Percentiles rank a stretch among this genome's conserved stretches.
These are phyloP conservation scores for Hyposmocoma kahamanoa DNA, from an alignment of 1,140 invertebrate species.

Conservation along the genomic window DNA sequence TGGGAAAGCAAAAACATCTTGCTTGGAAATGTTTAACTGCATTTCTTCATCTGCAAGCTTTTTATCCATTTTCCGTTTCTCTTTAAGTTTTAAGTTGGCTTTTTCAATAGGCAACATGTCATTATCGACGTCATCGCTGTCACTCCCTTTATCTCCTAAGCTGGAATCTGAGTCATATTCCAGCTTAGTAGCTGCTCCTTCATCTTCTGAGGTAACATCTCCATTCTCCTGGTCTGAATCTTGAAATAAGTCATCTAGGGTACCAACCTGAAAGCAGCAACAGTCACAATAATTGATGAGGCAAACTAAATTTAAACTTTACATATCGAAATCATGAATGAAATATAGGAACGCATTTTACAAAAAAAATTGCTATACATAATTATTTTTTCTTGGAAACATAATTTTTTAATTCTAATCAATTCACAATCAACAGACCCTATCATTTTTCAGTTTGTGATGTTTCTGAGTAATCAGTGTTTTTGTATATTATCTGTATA, in stretches of 20 bases:
- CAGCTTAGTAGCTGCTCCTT: constrained; percentile 41
- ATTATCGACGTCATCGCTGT: constrained; percentile 74
- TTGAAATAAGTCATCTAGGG: constrained; percentile 63
- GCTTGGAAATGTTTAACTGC: constrained; percentile 82
- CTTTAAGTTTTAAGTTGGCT: constrained; percentile 85
- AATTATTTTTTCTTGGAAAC: too few relatives aligned
- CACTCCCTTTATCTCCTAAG: constrained; percentile 53
- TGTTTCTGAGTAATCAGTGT: too few relatives aligned
- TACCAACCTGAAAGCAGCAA: constrained; percentile 64
- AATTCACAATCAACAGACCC: too few relatives aligned
- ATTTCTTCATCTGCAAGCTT: constrained; percentile 88
- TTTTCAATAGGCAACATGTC: constrained; percentile 91
- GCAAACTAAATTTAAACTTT: too few relatives aligned
- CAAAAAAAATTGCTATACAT: too few relatives aligned
- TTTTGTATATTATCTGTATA: too few relatives aligned
- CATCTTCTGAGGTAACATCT: constrained; percentile 41
- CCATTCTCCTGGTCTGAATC: constrained; percentile 61
- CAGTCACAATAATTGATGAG: too few relatives aligned
- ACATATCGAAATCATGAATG: too few relatives aligned
- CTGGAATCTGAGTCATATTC: constrained; percentile 68
- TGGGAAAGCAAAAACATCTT: constrained; percentile 86
- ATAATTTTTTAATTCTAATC: too few relatives aligned
- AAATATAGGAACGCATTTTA: too few relatives aligned
- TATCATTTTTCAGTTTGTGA: too few relatives aligned
- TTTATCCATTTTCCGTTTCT: constrained; percentile 80